phyloP scores from a whole-genome alignment of 2,888 invertebrate genomes.

The Aporophyla nigra region DNA sequence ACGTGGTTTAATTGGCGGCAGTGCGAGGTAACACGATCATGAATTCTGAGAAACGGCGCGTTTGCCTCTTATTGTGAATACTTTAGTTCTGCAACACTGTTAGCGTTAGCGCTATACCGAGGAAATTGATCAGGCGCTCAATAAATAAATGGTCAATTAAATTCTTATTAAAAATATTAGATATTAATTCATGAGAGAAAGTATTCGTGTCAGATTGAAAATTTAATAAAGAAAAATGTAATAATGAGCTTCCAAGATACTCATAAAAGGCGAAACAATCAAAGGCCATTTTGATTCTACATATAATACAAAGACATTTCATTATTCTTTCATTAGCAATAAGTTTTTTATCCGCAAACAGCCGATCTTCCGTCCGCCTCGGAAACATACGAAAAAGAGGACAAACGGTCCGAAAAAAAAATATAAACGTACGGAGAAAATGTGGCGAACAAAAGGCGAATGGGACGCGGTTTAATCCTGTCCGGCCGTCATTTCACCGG shows the following conservation, averaged over 20 bases:
- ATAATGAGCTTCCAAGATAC: background rate
- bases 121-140: slow-evolving; percentile 36
- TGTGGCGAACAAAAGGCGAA: slow-evolving; percentile 88
- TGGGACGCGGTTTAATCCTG: slow-evolving; percentile 88
- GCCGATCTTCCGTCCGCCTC: slow-evolving; percentile 53
- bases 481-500: slow-evolving; percentile 86
- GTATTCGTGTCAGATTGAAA: slow-evolving; percentile 4
- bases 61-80: slow-evolving; percentile 63
- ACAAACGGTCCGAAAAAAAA: slow-evolving; percentile 73
- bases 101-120: slow-evolving; percentile 38
- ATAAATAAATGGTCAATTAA: slow-evolving; percentile 27
- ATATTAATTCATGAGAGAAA: background rate
- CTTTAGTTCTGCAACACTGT: slow-evolving; percentile 54
- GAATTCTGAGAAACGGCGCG: slow-evolving; percentile 75
- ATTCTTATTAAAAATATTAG: background rate
- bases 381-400: slow-evolving; percentile 69
- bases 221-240: slow-evolving; percentile 4
- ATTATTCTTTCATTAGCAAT: slow-evolving; percentile 73
- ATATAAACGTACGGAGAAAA: slow-evolving; percentile 79
- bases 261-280: slow-evolving; percentile 34
- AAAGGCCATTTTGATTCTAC: slow-evolving; percentile 62
- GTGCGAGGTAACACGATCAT: slow-evolving; percentile 72
- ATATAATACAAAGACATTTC: slow-evolving; percentile 62
- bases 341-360: slow-evolving; percentile 68
- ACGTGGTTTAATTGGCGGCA: slow-evolving; percentile 82